Conservation (phyloP, 2,113 vertebrate species). For the Forbesichthys papilliferus region DNA sequence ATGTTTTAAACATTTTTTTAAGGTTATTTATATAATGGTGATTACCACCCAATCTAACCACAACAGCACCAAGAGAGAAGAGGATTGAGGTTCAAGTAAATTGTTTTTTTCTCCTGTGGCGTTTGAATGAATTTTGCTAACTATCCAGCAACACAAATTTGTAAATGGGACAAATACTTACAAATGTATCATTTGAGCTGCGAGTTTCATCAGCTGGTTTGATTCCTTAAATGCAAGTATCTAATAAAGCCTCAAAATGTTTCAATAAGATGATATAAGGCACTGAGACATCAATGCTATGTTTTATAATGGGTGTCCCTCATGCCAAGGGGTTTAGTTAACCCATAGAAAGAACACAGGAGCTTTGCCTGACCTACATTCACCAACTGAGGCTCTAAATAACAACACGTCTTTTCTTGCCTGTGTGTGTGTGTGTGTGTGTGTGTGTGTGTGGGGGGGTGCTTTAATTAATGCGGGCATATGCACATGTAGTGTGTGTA, state of each 20-base stretch:
- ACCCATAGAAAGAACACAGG: conserved; percentile 29
- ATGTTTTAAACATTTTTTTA: not conserved
- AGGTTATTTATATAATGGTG: too few relatives aligned
- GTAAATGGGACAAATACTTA: not conserved
- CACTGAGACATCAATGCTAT: conserved; percentile 2
- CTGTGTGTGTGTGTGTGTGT: not conserved
- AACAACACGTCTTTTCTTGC: conserved; percentile 17
- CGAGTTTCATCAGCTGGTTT: not conserved
- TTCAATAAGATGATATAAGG: conserved; percentile 22
- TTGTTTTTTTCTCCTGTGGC: too few relatives aligned
- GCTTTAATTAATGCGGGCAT: too few relatives aligned
- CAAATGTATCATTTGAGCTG: not conserved
- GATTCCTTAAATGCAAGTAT: not conserved
- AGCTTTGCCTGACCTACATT: conserved; percentile 23
- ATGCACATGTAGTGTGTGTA: too few relatives aligned
- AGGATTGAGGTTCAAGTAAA: too few relatives aligned
- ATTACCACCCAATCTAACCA: too few relatives aligned
- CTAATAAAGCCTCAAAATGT: not conserved
- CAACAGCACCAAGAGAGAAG: too few relatives aligned
- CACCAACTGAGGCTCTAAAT: conserved; percentile 16
- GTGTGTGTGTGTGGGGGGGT: not conserved
- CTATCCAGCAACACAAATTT: too few relatives aligned
- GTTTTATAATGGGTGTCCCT: conserved; percentile 42
- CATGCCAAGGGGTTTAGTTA: conserved; percentile 29
- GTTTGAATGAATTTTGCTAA: too few relatives aligned